phyloP scores from a whole-genome alignment of 2,113 vertebrate species.

The Eptatretus burgeri region DNA sequence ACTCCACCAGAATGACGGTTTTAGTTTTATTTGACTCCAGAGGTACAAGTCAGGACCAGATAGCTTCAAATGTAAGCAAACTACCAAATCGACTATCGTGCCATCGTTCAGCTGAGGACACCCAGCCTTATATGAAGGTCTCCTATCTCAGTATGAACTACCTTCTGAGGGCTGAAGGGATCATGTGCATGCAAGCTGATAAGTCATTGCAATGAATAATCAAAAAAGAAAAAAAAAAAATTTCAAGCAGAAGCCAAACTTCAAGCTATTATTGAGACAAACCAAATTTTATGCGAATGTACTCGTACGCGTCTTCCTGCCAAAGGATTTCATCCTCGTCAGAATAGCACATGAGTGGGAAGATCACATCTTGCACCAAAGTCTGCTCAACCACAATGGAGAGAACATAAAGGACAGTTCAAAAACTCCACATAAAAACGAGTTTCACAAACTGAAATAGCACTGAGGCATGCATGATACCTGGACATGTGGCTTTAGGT shows the following conservation, averaged over 20 bases:
- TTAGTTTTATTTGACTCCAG: no score
- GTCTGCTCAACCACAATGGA: conserved; percentile 16
- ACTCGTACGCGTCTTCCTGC: conserved; percentile 96
- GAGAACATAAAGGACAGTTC: neutral
- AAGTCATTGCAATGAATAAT: no score
- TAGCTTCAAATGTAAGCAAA: no score
- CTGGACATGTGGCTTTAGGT: conserved; percentile 86
- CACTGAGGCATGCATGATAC: conserved; percentile 18
- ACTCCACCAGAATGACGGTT: no score
- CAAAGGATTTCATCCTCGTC: conserved; percentile 90
- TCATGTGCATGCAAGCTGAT: no score
- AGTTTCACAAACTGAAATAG: conserved; percentile 5
- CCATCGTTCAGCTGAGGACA: no score
- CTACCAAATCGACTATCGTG: no score
- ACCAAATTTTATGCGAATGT: conserved; percentile 99
- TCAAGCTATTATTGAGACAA: neutral
- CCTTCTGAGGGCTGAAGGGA: no score
- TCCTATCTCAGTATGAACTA: no score
- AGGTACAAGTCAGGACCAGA: no score
- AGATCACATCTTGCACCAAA: conserved; percentile 42
- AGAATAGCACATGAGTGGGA: conserved; percentile 89
- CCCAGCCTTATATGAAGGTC: no score
- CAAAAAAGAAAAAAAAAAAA: neutral
- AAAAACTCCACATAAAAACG: neutral
- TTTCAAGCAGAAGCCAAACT: fast-evolving